phyloP scores from a whole-genome alignment of 2,888 invertebrate genomes.

The Troilus luridus region DNA sequence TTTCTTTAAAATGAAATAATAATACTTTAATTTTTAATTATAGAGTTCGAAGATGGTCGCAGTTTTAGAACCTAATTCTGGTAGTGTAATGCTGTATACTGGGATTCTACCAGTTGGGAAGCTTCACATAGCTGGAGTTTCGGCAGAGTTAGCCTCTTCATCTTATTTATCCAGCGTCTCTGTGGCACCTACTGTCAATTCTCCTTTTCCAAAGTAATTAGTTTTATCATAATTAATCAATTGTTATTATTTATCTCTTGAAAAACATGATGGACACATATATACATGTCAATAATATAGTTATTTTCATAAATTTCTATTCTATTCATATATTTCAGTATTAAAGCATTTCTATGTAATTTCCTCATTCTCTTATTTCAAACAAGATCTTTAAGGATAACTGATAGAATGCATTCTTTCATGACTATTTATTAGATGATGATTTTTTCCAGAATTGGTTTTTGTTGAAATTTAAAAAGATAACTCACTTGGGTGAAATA shows the following conservation, averaged over 20 bases:
- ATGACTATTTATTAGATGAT: too few species aligned
- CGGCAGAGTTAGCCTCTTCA: conserved; percentile 74
- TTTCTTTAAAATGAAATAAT: neutral
- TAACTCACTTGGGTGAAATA: too few species aligned
- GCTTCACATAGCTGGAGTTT: conserved; percentile 82
- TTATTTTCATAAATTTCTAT: too few species aligned
- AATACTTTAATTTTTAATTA: conserved; percentile 65
- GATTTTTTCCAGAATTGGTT: too few species aligned
- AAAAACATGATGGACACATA: neutral
- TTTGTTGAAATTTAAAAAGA: too few species aligned
- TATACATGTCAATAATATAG: too few species aligned
- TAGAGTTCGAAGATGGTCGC: conserved; percentile 86
- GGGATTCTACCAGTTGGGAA: conserved; percentile 87
- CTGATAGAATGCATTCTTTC: too few species aligned
- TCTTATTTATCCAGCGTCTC: conserved; percentile 69
- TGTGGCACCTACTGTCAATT: conserved; percentile 60
- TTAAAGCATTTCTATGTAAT: too few species aligned
- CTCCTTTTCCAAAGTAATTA: conserved; percentile 63
- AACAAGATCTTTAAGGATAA: too few species aligned
- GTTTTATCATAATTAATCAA: neutral
- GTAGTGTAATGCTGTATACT: conserved; percentile 86
- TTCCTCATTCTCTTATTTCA: too few species aligned
- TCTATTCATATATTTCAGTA: too few species aligned
- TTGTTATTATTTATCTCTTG: neutral
- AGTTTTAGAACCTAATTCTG: conserved; percentile 81